These are phyloP conservation scores for Acanthiza pusilla DNA, from an alignment of 2,797 vertebrate species.

Conservation along the genomic window DNA sequence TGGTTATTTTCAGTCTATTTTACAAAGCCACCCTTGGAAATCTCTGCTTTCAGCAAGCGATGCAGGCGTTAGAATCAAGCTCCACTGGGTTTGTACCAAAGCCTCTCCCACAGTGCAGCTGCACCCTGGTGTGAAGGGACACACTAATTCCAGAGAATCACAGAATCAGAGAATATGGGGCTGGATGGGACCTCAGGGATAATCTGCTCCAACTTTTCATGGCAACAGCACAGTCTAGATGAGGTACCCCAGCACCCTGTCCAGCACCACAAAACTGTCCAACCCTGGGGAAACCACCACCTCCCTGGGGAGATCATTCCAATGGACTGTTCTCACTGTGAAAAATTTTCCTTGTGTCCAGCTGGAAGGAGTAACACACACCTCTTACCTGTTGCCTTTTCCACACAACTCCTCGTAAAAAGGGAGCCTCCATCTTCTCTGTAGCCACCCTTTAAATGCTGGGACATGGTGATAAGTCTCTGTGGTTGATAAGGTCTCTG, in stretches of 20 bases:
- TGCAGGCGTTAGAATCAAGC: not conserved
- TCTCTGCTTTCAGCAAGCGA: not conserved
- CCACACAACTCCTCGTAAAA: fast-evolving
- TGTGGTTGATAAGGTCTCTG: not conserved
- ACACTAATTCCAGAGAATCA: not conserved
- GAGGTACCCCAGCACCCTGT: not conserved
- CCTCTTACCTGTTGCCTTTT: not conserved
- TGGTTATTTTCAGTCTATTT: not conserved
- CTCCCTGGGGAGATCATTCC: not conserved
- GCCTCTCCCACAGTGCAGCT: not conserved
- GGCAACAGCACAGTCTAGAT: not conserved
- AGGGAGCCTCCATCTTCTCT: not conserved
- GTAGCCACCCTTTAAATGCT: not conserved
- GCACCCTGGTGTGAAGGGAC: not conserved
- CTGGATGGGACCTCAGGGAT: not conserved
- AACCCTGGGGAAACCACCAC: not conserved
- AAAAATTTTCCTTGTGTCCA: not conserved
- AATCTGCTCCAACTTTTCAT: not conserved
- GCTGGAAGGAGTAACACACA: not conserved
- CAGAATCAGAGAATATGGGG: fast-evolving
- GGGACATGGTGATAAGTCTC: not conserved
- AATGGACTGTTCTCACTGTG: not conserved
- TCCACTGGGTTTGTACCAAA: not conserved
- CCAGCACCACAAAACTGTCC: not conserved
- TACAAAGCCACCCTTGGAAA: not conserved